A percentile compares a stretch with the other conserved stretches of the same genome.
Conservation (phyloP, 2,113 vertebrate genomes). For the Periophthalmus modestus region DNA sequence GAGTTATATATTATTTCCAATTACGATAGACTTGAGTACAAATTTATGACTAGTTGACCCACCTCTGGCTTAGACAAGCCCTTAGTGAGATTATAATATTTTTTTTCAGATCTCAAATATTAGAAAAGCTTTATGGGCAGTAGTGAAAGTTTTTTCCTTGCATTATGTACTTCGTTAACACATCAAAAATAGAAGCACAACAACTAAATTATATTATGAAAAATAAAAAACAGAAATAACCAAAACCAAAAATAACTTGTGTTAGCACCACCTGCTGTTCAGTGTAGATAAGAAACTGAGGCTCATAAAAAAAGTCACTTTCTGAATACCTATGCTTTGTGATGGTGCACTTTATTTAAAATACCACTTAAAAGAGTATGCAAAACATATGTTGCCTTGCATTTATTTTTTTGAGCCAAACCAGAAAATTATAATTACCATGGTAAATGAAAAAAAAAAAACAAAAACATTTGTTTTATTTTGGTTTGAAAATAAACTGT, state of each 20-base stretch:
- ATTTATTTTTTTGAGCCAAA: conserved; percentile 64
- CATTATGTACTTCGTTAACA: neutral
- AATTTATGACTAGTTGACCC: neutral
- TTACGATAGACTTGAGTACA: neutral
- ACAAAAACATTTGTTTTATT: conserved; percentile 49
- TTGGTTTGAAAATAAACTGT: conserved; percentile 74
- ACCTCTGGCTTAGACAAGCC: neutral
- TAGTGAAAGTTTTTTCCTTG: neutral
- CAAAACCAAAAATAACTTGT: neutral
- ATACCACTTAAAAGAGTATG: conserved; percentile 14
- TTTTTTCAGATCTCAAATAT: neutral
- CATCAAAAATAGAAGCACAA: no score
- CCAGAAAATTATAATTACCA: conserved; percentile 39
- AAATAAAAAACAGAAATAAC: no score
- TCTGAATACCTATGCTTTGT: neutral
- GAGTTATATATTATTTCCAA: no score
- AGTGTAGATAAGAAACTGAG: neutral
- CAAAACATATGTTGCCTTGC: conserved; percentile 26
- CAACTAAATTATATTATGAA: no score
- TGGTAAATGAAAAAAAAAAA: conserved; percentile 37
- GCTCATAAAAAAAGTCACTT: neutral
- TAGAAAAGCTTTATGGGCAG: no score
- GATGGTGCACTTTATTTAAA: neutral
- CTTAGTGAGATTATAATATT: neutral
- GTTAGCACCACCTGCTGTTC: conserved; percentile 48